phyloP scores from a whole-genome alignment of 2,797 vertebrate genomes.

The Lepilemur septentrionalis region DNA sequence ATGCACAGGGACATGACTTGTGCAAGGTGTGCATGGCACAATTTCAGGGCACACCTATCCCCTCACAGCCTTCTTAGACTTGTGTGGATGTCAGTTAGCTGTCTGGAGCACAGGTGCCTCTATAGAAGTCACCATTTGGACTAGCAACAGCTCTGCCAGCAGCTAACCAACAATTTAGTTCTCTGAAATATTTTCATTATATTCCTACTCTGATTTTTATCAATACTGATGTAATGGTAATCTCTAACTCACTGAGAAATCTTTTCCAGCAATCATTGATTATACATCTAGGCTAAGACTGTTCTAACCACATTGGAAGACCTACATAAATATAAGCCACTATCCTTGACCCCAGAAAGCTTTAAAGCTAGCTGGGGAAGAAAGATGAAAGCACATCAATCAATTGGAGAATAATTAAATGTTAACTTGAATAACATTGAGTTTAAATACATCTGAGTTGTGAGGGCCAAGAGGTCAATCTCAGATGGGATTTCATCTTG shows the following conservation, averaged over 20 bases:
- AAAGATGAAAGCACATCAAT: neutral
- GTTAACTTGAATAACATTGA: neutral
- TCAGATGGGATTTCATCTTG: neutral
- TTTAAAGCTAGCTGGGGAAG: neutral
- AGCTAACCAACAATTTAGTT: neutral
- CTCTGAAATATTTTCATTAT: neutral
- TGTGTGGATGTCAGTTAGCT: neutral
- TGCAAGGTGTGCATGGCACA: neutral
- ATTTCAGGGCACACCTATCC: neutral
- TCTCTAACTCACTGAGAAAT: neutral
- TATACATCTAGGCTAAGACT: neutral
- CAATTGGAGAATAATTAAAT: neutral
- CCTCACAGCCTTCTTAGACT: neutral
- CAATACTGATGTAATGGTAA: neutral
- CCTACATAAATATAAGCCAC: neutral
- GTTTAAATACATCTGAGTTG: slow-evolving; percentile 23
- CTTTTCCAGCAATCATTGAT: neutral
- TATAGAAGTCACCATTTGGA: neutral
- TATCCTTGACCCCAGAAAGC: neutral
- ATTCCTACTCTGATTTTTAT: neutral
- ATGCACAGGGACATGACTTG: neutral
- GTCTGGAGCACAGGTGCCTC: neutral
- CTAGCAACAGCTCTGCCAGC: neutral
- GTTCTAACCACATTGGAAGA: neutral
- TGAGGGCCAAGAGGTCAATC: neutral